Base-by-base conservation (phyloP, 35 echinoderm and acorn worm genomes). In the Heliocidaris tuberculata region DNA sequence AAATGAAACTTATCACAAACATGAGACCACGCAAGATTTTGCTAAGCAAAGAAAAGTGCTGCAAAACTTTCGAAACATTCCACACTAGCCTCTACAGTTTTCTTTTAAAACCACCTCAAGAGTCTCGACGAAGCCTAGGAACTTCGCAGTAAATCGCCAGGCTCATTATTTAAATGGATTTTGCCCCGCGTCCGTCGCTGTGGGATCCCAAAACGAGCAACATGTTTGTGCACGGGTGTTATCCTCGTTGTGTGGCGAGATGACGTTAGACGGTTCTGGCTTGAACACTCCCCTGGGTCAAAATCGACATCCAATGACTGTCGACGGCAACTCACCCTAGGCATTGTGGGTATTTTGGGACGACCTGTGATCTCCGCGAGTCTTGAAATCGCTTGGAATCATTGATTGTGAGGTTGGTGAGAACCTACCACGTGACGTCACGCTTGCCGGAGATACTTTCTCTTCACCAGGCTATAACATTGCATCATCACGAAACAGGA, bases 381-480 rank as follows among this genome's bases (percentile, higher is more conserved):
- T 78, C 27, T 70, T 21, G 27, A 24, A 78, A 78, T 78, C 65
- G 65, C 65, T 78, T 19, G 27, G 65, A 78, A 78, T 78, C 65
- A 78, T 78, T 78, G 65, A 78, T 78, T 78, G 65, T n/a, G n/a
- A n/a, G n/a, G n/a, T 78, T 78, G 27, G 65, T 78, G 65, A 78
- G 65, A 78, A 21, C 65, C 27, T 24, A 27, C 24, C 65, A n/a
- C 27, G 65, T 78, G 65, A 78, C 65, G 65, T 78, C 65, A 78
- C 65, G 2, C 65, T 78, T 78, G 27, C 27, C 17, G 65, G 27
- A 78, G 21, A 24, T 6, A 24, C 19, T 78, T 7, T 42, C 35
- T 42, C 27, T 27, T 5, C 12, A 60, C 12, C 12, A 60, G 3
- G 65, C 65, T 78, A n/a, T n/a, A 78, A n/a, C 21, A 24, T 21